Conservation (phyloP, 2,797 vertebrate genomes). For the Oceanodroma leucorhoa region DNA sequence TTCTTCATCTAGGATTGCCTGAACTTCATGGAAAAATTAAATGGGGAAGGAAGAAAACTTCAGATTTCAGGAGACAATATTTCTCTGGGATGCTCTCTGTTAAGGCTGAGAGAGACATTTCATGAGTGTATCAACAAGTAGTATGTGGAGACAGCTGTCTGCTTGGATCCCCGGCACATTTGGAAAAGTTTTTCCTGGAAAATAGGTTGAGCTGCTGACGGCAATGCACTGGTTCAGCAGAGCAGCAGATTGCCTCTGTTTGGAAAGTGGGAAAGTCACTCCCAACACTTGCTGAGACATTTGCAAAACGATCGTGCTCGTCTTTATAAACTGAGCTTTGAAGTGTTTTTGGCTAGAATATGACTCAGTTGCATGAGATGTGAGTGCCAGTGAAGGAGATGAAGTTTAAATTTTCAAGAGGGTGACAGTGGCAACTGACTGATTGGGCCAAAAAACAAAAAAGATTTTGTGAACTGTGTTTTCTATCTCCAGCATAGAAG, state of each 20-base stretch:
- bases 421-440: neutral
- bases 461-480: neutral
- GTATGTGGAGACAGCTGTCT: neutral
- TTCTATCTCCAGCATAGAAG: neutral
- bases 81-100: neutral
- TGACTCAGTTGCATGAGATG: neutral
- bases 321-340: neutral
- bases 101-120: neutral
- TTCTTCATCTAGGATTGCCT: neutral
- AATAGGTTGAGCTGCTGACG: neutral
- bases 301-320: neutral
- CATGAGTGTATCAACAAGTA: neutral
- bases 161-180: neutral
- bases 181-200: neutral
- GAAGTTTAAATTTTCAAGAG: neutral
- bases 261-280: slow-evolving; percentile 11
- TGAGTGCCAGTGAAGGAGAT: neutral
- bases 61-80: neutral
- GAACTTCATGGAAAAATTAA: neutral
- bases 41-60: neutral
- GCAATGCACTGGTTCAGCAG: neutral
- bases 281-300: neutral
- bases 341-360: neutral
- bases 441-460: neutral
- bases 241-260: slow-evolving; percentile 28